phyloP scores from a whole-genome alignment of 35 echinoderm and acorn worm genomes.

The Anneissia japonica region DNA sequence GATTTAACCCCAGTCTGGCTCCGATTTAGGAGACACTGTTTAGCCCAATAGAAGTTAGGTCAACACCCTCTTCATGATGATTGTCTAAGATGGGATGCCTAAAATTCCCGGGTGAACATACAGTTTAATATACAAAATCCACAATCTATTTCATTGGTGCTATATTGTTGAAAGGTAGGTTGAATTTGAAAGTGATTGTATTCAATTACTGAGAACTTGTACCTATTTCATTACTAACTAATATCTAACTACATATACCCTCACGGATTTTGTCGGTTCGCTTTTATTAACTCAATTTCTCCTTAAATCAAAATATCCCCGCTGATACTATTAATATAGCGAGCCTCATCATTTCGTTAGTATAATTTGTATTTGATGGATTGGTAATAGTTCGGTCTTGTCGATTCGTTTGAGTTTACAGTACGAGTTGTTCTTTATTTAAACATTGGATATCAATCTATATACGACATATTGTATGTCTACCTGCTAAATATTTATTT shows the following conservation, averaged over 20 bases:
- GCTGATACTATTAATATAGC: background rate
- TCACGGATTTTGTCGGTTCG: background rate
- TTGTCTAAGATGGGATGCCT: too few species aligned
- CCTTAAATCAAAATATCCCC: background rate
- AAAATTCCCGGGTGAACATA: too few species aligned
- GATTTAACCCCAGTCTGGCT: too few species aligned
- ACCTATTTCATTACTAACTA: background rate
- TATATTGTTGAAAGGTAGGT: background rate
- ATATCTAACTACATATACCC: background rate
- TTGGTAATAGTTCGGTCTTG: background rate
- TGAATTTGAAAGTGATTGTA: background rate
- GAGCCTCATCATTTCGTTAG: background rate
- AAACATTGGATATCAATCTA: background rate
- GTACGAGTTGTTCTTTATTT: background rate
- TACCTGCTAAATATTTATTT: too few species aligned
- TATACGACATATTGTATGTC: too few species aligned
- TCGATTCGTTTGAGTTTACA: background rate
- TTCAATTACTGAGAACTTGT: background rate
- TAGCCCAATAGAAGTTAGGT: too few species aligned
- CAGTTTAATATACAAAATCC: background rate
- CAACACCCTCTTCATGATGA: too few species aligned
- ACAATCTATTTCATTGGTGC: background rate
- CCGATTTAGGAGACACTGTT: too few species aligned
- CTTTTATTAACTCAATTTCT: background rate
- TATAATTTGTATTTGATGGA: background rate